Evolutionary conservation across 2,797 vertebrate genomes (phyloP).

Genomic region (Notamacropus eugenii): DNA sequence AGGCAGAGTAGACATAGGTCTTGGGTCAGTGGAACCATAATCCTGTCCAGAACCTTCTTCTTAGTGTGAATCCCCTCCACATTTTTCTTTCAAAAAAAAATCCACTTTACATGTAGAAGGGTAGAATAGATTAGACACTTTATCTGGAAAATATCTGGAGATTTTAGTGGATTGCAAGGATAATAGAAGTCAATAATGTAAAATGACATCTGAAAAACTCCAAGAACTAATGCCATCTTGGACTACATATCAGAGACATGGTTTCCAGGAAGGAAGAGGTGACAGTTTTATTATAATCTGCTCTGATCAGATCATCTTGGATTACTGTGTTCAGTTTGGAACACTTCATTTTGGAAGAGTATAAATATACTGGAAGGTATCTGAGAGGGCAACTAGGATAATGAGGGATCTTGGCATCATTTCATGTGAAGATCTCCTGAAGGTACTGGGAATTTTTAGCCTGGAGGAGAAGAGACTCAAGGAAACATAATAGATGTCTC

Average conservation of each 20-base stretch:
- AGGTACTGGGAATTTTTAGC: neutral
- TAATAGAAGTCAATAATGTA: neutral
- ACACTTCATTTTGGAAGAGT: neutral
- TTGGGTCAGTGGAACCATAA: neutral
- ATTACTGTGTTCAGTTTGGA: neutral
- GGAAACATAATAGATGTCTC: neutral
- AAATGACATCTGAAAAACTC: neutral
- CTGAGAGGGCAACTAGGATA: neutral
- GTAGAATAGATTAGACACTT: neutral
- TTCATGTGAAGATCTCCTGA: neutral
- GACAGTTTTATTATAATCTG: neutral
- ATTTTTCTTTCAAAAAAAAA: neutral
- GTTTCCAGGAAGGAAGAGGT: neutral
- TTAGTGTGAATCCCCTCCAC: neutral
- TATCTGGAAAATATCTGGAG: neutral
- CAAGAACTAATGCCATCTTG: neutral
- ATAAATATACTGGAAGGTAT: neutral
- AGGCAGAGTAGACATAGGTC: neutral
- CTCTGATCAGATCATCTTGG: neutral
- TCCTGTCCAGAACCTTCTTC: neutral
- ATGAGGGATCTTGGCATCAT: neutral
- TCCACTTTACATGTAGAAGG: neutral
- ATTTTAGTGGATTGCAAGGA: neutral
- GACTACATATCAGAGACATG: neutral
- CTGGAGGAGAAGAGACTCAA: neutral